phyloP scores from a whole-genome alignment of 2,888 invertebrate species.

The Boloria selene region DNA sequence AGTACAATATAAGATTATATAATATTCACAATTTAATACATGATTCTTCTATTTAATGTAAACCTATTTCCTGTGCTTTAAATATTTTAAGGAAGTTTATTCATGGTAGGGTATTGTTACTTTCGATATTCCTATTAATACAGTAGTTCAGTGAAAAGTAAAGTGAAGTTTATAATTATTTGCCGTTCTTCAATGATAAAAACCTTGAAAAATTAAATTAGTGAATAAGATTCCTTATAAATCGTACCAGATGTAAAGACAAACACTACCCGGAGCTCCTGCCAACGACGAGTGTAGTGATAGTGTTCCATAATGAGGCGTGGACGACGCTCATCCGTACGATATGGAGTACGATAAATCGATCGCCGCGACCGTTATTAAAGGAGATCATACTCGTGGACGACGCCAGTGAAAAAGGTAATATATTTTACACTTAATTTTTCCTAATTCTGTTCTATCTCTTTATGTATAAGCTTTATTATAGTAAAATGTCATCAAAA shows the following conservation, averaged over 20 bases:
- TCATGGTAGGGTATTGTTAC: too few relatives aligned
- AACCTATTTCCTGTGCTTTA: too few relatives aligned
- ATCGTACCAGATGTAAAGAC: constrained; percentile 86
- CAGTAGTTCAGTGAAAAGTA: too few relatives aligned
- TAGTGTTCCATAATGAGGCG: constrained; percentile 99
- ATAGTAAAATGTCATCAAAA: too few relatives aligned
- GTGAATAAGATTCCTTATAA: neutral
- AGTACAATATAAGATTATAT: too few relatives aligned
- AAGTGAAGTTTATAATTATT: too few relatives aligned
- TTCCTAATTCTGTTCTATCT: neutral
- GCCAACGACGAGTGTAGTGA: constrained; percentile 97
- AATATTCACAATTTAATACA: too few relatives aligned
- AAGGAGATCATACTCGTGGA: constrained; percentile 98
- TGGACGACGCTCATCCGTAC: constrained; percentile 98
- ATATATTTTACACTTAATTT: constrained; percentile 8
- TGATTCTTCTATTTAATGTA: too few relatives aligned
- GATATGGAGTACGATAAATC: constrained; percentile 97
- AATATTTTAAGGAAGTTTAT: too few relatives aligned
- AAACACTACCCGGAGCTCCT: constrained; percentile 90
- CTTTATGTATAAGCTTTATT: neutral
- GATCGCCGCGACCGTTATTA: constrained; percentile 93
- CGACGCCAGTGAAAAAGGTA: constrained; percentile 97
- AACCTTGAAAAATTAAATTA: too few relatives aligned
- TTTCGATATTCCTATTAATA: too few relatives aligned
- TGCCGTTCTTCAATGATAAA: too few relatives aligned